Percentiles rank a stretch among this genome's conserved stretches.
Evolutionary conservation across 1,140 invertebrate species (phyloP).

Genomic region (Drosophila pachea): DNA sequence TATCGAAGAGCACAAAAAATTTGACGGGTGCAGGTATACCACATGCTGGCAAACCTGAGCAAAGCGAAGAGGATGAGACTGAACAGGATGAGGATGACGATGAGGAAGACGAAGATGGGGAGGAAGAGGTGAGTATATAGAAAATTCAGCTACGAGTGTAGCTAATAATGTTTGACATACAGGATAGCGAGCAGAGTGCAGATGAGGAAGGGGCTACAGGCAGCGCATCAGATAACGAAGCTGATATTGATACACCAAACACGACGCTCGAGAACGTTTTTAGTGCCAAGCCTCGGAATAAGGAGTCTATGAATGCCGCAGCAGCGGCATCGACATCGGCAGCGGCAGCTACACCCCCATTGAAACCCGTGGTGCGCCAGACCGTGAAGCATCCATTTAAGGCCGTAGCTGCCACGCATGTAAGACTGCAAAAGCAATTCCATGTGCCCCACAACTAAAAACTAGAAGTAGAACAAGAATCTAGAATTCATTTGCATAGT

Average conservation of each 20-base stretch:
- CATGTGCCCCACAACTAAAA: slow-evolving; percentile 71
- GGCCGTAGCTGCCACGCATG: slow-evolving; percentile 70
- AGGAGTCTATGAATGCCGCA: slow-evolving; percentile 18
- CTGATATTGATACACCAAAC: slow-evolving; percentile 2
- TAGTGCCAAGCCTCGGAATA: slow-evolving; percentile 45
- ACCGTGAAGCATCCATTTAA: slow-evolving; percentile 71
- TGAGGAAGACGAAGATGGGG: slow-evolving; percentile 55
- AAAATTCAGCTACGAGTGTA: background rate
- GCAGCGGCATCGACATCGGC: background rate
- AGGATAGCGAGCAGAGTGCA: slow-evolving; percentile 57
- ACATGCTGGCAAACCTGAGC: slow-evolving; percentile 44
- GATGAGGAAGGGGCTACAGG: slow-evolving; percentile 52
- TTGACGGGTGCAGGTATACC: slow-evolving; percentile 50
- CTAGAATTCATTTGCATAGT: slow-evolving; percentile 26
- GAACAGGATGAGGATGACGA: slow-evolving; percentile 63
- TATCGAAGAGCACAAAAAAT: slow-evolving; percentile 66
- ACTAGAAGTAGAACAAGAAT: background rate
- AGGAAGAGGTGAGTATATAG: slow-evolving; percentile 25
- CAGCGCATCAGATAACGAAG: slow-evolving; percentile 59
- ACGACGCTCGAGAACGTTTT: slow-evolving; percentile 57
- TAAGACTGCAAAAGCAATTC: slow-evolving; percentile 73
- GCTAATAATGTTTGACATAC: background rate
- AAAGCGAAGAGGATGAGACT: slow-evolving; percentile 42
- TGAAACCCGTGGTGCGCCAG: slow-evolving; percentile 45
- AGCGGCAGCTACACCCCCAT: slow-evolving; percentile 8